Evolutionary conservation across 2,113 vertebrate species (phyloP).

Genomic region (Neopipo cinnamomea): DNA sequence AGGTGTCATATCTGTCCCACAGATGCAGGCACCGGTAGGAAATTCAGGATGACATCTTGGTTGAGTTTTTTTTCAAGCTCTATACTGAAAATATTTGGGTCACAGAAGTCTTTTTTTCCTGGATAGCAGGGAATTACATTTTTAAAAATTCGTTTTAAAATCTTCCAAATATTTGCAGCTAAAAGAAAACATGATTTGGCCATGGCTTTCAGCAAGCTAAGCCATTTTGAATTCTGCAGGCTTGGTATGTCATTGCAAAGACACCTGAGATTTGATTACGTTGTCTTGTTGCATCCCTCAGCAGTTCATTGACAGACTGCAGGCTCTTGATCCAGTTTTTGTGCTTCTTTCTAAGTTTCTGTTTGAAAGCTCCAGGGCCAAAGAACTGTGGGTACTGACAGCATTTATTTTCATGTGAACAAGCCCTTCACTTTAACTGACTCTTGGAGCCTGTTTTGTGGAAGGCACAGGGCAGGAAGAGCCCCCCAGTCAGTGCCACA

Average conservation of each 20-base stretch:
- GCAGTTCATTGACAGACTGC: constrained; percentile 61
- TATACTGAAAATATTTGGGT: constrained; percentile 25
- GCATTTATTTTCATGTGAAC: not conserved
- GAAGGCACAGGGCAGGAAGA: not conserved
- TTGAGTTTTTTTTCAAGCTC: not conserved
- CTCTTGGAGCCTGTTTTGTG: not conserved
- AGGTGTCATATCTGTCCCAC: constrained; percentile 3
- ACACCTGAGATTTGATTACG: constrained; percentile 56
- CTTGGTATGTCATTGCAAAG: constrained; percentile 65
- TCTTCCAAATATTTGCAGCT: constrained; percentile 42
- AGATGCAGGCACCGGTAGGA: not conserved
- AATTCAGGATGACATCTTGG: not conserved
- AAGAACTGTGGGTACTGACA: constrained; percentile 14
- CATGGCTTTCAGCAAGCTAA: constrained; percentile 47
- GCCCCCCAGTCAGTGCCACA: not conserved
- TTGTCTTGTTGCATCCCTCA: constrained; percentile 57
- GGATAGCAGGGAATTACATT: constrained; percentile 33
- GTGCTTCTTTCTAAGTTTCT: constrained; percentile 14
- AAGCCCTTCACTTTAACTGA: constrained; percentile 27
- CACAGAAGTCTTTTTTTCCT: constrained; percentile 24
- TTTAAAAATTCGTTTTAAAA: constrained; percentile 27
- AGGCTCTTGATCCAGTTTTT: constrained; percentile 56
- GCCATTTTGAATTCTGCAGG: constrained; percentile 35
- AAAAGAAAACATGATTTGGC: constrained; percentile 62
- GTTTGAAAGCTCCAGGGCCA: constrained; percentile 27